phyloP scores from a whole-genome alignment of 2,888 invertebrate species.

The Lochmaea capreae region DNA sequence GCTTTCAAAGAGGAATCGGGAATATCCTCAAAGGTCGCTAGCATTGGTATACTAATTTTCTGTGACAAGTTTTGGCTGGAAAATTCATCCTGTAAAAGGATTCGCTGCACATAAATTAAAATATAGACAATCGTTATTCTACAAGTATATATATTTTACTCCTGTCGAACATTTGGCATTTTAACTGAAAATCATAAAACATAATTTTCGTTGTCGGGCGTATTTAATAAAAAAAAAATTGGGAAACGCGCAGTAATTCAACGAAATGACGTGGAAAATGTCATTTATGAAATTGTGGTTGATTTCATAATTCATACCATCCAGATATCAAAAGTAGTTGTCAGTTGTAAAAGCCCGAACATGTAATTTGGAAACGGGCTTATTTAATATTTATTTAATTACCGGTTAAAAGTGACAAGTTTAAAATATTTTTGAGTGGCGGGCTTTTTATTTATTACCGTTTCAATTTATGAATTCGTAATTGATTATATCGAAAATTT shows the following conservation, averaged over 20 bases:
- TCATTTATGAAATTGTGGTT: constrained; percentile 57
- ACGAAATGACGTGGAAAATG: constrained; percentile 51
- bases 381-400: constrained; percentile 54
- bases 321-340: constrained; percentile 53
- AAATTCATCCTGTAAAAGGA: not conserved
- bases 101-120: not conserved
- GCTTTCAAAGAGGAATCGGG: too few species aligned
- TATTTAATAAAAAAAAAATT: constrained; percentile 36
- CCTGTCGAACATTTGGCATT: not conserved
- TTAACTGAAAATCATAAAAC: constrained; percentile 23
- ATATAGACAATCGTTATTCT: not conserved
- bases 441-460: constrained; percentile 41
- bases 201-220: constrained; percentile 27
- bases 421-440: constrained; percentile 44
- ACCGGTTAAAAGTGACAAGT: constrained; percentile 43
- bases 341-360: constrained; percentile 52
- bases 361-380: constrained; percentile 48
- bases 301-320: constrained; percentile 54
- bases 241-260: constrained; percentile 29
- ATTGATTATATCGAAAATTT: constrained; percentile 27
- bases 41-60: too few species aligned
- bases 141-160: not conserved
- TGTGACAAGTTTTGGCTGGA: too few species aligned
- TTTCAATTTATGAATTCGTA: constrained; percentile 31
- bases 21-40: too few species aligned